Evolutionary conservation across 2,888 invertebrate genomes (phyloP).

Genomic region (Amphipoea oculea): DNA sequence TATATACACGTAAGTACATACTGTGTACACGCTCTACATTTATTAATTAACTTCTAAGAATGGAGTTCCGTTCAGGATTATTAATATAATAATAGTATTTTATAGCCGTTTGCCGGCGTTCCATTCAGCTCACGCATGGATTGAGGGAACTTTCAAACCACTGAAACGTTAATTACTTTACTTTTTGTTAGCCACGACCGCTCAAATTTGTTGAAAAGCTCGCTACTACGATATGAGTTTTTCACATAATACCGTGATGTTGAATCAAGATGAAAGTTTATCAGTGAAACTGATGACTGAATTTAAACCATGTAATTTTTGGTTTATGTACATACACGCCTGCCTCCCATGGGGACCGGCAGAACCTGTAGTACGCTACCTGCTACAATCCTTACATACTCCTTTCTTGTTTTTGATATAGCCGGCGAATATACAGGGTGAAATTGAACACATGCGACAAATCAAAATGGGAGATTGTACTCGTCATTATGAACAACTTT

Average conservation of each 20-base stretch:
- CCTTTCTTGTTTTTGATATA: background rate
- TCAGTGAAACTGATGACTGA: slow-evolving; percentile 14
- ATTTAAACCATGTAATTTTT: background rate
- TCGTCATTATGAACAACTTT: too few species aligned
- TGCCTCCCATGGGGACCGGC: background rate
- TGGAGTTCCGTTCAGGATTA: slow-evolving; percentile 18
- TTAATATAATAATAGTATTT: slow-evolving; percentile 46
- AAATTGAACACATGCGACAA: too few species aligned
- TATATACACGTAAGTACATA: too few species aligned
- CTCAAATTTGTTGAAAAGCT: slow-evolving; percentile 68
- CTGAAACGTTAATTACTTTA: slow-evolving; percentile 80
- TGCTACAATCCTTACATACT: background rate
- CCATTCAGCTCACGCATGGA: slow-evolving; percentile 72
- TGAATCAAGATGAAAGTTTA: slow-evolving; percentile 35
- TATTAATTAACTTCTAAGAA: slow-evolving; percentile 23
- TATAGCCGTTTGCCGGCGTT: slow-evolving; percentile 59
- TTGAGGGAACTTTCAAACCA: slow-evolving; percentile 71
- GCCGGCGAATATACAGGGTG: background rate
- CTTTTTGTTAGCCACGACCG: slow-evolving; percentile 77
- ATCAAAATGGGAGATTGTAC: too few species aligned
- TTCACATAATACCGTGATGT: slow-evolving; percentile 51
- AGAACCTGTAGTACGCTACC: background rate
- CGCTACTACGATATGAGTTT: slow-evolving; percentile 65
- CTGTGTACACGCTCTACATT: background rate
- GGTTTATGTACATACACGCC: background rate